Percentiles rank a stretch among this genome's conserved stretches.
These are phyloP conservation scores for Pantherophis alleghaniensis DNA, from an alignment of 2,797 vertebrate species.

Conservation along the genomic window DNA sequence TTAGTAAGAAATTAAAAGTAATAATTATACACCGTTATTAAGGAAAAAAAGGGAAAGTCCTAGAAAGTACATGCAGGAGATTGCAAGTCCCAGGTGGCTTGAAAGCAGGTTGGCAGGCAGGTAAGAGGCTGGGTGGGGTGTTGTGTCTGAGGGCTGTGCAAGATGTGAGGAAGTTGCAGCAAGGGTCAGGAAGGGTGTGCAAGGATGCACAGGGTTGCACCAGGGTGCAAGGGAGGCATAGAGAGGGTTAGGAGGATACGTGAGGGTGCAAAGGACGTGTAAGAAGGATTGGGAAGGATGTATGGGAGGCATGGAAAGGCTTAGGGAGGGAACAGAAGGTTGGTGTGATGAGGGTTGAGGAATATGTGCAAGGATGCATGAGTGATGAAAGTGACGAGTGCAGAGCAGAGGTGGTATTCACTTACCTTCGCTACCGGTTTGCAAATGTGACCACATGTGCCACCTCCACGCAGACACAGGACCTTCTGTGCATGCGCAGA, in stretches of 20 bases:
- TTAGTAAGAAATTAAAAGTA: too few species aligned
- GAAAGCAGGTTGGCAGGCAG: not conserved
- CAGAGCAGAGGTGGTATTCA: not conserved
- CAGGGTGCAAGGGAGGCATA: too few species aligned
- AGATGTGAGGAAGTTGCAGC: not conserved
- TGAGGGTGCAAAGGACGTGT: not conserved
- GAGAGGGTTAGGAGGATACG: too few species aligned
- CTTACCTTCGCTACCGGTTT: too few species aligned
- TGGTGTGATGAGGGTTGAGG: not conserved
- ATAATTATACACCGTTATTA: too few species aligned
- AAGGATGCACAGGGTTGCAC: too few species aligned
- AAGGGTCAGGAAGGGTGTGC: not conserved
- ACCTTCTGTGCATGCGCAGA: too few species aligned
- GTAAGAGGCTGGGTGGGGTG: not conserved
- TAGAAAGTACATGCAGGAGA: not conserved
- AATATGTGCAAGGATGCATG: not conserved
- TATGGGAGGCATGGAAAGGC: not conserved
- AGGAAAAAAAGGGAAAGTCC: not conserved
- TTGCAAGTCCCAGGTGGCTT: not conserved
- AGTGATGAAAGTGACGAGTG: not conserved
- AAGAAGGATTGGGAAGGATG: not conserved
- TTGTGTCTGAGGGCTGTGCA: not conserved
- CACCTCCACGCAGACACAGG: too few species aligned
- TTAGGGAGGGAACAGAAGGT: not conserved
- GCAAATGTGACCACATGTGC: too few species aligned